Base-by-base conservation (phyloP, 2,797 vertebrate genomes). In the Centroberyx gerrardi region DNA sequence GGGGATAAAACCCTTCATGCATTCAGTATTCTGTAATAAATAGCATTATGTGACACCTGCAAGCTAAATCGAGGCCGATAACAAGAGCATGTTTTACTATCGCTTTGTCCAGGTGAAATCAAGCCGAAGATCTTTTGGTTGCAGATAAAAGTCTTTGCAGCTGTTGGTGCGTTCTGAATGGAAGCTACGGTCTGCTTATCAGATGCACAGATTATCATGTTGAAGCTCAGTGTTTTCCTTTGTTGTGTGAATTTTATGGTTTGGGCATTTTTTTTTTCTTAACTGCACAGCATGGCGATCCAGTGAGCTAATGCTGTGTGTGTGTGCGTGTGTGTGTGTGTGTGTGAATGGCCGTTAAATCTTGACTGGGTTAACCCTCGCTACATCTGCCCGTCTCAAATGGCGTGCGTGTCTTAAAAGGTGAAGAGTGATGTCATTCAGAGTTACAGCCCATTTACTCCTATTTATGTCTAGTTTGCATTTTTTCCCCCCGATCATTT, bases 21-120 rank as follows among this genome's bases (percentile, higher is more conserved):
- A 22, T 36, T 12, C n/a, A 18, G 1, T 4, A 27, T 48, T n/a
- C 17, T 31, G 17, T 18, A 55, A 5, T 40, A 55, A 31, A 29
- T 3, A 71, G 0, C 15, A 0, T 48, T 55, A 0, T 49, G n/a
- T 0, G n/a, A 70, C 60, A 79, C 58, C 75, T 80, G 74, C 17
- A 31, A 0, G 55, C 28, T 54, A 3, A 42, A 33, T 62, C 22
- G 8, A 3, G 64, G 53, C 51, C 46, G 36, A 1, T 15, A 17
- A 58, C 56, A 31, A 51, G 1, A 3, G 38, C 40, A 44, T 54
- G 56, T 65, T 53, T 55, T 44, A 9, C 9, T 10, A 2, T 63
- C 15, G 54, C 55, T 68, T 77, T 82, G 48, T 77, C 27, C 62
- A 51, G 69, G 60, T 80, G 73, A 85, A 67, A 49, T 81, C 67